A percentile compares a stretch with the other conserved stretches of the same genome.
phyloP scores from a whole-genome alignment of 2,113 vertebrate genomes.

The Leptodactylus fuscus region DNA sequence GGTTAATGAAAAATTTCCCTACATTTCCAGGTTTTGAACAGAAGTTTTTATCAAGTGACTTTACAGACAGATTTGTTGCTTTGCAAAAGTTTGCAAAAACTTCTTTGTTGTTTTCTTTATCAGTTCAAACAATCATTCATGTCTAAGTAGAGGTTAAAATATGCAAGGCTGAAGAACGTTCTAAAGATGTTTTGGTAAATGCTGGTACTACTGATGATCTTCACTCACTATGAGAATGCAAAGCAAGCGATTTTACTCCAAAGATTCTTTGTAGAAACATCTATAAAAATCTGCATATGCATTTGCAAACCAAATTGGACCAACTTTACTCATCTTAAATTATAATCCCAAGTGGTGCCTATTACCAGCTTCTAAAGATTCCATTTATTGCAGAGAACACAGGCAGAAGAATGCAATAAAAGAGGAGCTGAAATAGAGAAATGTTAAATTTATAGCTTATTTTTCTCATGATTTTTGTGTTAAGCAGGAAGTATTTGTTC shows the following conservation, averaged over 20 bases:
- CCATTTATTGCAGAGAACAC: constrained; percentile 22
- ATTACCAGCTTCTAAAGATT: constrained; percentile 6
- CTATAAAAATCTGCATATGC: constrained; percentile 49
- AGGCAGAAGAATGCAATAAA: constrained; percentile 13
- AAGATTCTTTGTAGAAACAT: constrained; percentile 36
- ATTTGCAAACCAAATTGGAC: constrained; percentile 47
- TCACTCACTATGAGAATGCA: constrained; percentile 3
- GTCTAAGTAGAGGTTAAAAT: neutral
- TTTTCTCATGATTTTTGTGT: neutral
- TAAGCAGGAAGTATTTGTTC: neutral
- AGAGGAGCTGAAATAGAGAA: neutral
- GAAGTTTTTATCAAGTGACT: too few relatives aligned
- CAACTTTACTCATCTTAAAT: constrained; percentile 38
- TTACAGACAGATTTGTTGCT: too few relatives aligned
- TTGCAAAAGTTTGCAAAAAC: neutral
- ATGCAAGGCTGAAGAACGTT: neutral
- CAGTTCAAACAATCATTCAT: constrained; percentile 19
- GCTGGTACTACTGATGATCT: constrained; percentile 39
- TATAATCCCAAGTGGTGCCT: constrained; percentile 27
- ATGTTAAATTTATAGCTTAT: neutral
- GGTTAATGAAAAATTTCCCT: too few relatives aligned
- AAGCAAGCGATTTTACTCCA: constrained; percentile 18
- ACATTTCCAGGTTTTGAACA: too few relatives aligned
- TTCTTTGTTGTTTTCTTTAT: neutral
- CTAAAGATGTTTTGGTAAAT: constrained; percentile 30